Evolutionary conservation across 1,140 invertebrate species (phyloP), one percentile per base, ranked within the genome.

Genomic region (Lepidurus apus): DNA sequence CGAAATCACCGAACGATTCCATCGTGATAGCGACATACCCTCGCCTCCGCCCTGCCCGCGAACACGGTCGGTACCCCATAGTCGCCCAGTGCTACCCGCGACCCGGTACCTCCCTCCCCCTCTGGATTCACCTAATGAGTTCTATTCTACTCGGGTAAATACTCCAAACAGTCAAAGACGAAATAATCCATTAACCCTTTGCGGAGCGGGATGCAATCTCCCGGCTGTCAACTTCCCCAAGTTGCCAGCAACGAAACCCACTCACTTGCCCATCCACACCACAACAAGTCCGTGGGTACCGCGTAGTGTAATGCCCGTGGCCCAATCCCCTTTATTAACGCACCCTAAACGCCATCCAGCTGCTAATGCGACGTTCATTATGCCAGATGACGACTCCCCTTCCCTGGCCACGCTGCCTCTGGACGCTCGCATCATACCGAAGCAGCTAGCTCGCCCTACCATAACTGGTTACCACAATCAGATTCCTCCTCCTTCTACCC

Each of bases 361-460:
- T 91, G 82, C 90, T 91, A 76, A 93, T 92, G 74, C 90, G 92
- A 81, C 90, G 91, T 82, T 44, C 80, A 81, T 73, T 47, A 79
- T 74, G 76, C 81, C 43, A 45, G 74, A 78, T 73, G 81, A n/a
- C 73, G 81, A 42, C 45, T 78, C 10, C 81, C 82, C 83, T 79
- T 81, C 92, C 21, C 93, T 95, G 82, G 91, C 93, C 47, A 88
- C 93, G 81, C 91, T 93, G 81, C 92, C 94, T 11, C 86, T 95
- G 1, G 94, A 93, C 82, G 91, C 93, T 8, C 95, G 94, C 85
- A 92, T 93, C 78, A 93, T 95, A 79, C 91, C 92, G 1, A 95
- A 93, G 84, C 92, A 91, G 81, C 83, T 91, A 81, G 89, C 88
- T 8, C 47, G 73, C 21, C 17, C 45, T 42, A 45, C 74, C 17